phyloP scores from a whole-genome alignment of 2,888 invertebrate genomes.

The Dyspetes luteomarginatus region DNA sequence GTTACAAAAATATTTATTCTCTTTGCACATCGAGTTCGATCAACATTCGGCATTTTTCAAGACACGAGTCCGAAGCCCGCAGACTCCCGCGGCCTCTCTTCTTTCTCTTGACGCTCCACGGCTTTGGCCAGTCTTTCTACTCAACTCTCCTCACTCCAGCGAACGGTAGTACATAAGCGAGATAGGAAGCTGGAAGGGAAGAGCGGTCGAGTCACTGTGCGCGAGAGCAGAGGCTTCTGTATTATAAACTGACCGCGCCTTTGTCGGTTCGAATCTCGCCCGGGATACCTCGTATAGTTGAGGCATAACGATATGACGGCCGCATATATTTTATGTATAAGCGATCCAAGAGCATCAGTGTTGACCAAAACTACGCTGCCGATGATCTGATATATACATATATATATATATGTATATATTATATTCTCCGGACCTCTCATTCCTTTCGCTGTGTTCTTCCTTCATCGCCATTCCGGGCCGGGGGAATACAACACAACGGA shows the following conservation, averaged over 20 bases:
- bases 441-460: conserved; percentile 57
- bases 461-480: conserved; percentile 45
- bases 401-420: background rate
- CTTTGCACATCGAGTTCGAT: conserved; percentile 7
- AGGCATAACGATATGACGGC: conserved; percentile 80
- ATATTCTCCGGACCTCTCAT: conserved; percentile 47
- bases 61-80: conserved; percentile 10
- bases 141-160: background rate
- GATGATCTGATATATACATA: background rate
- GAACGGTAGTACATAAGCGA: background rate
- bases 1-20: background rate
- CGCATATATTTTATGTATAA: conserved; percentile 80
- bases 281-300: conserved; percentile 61
- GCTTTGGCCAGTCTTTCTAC: background rate
- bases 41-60: conserved; percentile 25
- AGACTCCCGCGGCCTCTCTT: conserved; percentile 16
- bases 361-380: conserved; percentile 33
- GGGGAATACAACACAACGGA: conserved; percentile 66
- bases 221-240: conserved; percentile 68
- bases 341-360: conserved; percentile 60
- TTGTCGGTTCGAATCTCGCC: conserved; percentile 70
- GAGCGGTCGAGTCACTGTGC: conserved; percentile 34
- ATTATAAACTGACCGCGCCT: conserved; percentile 68
- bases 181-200: conserved; percentile 1
- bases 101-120: conserved; percentile 1